These are phyloP conservation scores for Botia almorhae DNA, from an alignment of 2,797 vertebrate species.

Conservation along the genomic window DNA sequence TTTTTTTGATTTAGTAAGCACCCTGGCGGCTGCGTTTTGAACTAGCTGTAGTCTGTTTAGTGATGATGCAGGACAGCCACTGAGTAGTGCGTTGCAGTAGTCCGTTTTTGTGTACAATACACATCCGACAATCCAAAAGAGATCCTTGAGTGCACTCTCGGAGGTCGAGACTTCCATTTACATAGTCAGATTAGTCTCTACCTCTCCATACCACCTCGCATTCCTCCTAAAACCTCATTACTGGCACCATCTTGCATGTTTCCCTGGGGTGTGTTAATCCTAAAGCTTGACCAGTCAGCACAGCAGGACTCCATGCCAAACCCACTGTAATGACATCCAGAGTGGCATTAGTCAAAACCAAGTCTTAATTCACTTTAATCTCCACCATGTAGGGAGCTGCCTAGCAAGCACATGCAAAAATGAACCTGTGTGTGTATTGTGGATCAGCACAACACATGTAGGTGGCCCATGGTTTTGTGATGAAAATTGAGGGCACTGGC, in stretches of 20 bases:
- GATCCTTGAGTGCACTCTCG: neutral
- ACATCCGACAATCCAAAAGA: neutral
- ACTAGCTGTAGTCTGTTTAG: no score
- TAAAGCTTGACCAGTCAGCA: constrained; percentile 43
- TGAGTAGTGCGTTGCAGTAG: no score
- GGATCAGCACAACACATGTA: constrained; percentile 20
- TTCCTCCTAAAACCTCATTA: constrained; percentile 22
- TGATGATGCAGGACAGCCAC: no score
- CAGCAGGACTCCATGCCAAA: constrained; percentile 26
- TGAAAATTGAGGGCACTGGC: constrained; percentile 36
- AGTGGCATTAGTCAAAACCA: constrained; percentile 42
- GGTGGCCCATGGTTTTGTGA: constrained; percentile 29
- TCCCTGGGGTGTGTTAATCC: constrained; percentile 40
- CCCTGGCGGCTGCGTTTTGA: no score
- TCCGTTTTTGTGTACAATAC: neutral
- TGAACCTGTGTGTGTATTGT: neutral
- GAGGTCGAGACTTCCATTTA: neutral
- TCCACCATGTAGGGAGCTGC: constrained; percentile 6
- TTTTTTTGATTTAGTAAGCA: no score
- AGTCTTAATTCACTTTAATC: constrained; percentile 47
- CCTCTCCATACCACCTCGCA: constrained; percentile 26
- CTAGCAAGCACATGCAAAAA: neutral
- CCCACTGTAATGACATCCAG: constrained; percentile 39
- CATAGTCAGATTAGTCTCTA: neutral
- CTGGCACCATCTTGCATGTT: constrained; percentile 31